Percentiles rank a stretch among this genome's conserved stretches.
These are phyloP conservation scores for Phalacrocorax brasilianus DNA, from an alignment of 2,113 vertebrate species.

Conservation along the genomic window DNA sequence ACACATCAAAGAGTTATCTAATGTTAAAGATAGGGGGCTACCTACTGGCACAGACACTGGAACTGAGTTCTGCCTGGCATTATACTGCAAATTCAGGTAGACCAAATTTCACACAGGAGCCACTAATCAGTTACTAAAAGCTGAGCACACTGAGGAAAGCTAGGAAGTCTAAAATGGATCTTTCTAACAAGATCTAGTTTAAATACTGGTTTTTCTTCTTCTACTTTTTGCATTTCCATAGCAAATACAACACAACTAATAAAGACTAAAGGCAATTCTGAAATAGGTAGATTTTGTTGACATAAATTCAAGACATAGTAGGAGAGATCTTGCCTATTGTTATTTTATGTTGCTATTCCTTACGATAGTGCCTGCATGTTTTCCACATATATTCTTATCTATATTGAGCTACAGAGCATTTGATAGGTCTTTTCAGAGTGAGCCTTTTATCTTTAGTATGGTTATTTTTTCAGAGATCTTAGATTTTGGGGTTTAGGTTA, in stretches of 20 bases:
- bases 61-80: background rate
- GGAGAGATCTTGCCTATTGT: background rate
- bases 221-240: background rate
- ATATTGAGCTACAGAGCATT: background rate
- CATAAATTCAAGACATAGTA: background rate
- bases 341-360: background rate
- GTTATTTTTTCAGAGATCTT: background rate
- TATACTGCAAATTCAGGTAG: background rate
- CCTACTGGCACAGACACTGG: background rate
- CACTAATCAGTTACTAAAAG: background rate
- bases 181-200: background rate
- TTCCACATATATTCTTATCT: background rate
- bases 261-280: background rate
- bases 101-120: background rate
- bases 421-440: background rate
- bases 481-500: background rate
- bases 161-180: background rate
- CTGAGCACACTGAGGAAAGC: background rate
- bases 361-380: background rate
- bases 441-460: fast-evolving
- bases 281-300: background rate
- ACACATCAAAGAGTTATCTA: background rate
- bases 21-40: background rate
- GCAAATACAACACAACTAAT: background rate
- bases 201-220: background rate